These are phyloP conservation scores for Zingel zingel DNA, from an alignment of 2,113 vertebrate species.

Conservation along the genomic window DNA sequence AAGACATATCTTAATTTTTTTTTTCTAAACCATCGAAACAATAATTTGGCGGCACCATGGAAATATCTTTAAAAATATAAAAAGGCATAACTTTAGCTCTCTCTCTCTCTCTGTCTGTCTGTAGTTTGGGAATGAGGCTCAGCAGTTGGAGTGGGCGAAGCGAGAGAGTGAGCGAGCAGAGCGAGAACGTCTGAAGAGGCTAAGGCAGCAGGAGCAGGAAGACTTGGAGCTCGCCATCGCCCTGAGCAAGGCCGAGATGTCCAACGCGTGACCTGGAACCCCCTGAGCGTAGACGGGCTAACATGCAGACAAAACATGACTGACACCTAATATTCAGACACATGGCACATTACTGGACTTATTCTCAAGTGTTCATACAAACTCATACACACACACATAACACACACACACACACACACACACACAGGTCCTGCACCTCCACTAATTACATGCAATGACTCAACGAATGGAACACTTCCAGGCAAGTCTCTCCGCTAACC, in stretches of 20 bases:
- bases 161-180: conserved; percentile 96
- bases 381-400: not conserved
- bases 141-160: conserved; percentile 99
- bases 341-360: conserved; percentile 35
- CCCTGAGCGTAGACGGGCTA: not conserved
- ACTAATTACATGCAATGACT: conserved; percentile 12
- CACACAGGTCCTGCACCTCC: conserved; percentile 10
- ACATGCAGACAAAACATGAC: conserved; percentile 25
- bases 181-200: conserved; percentile 92
- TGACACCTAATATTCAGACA: conserved; percentile 41
- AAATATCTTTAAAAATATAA: too few relatives aligned
- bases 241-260: conserved; percentile 99
- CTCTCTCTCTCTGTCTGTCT: not conserved
- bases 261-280: conserved; percentile 85
- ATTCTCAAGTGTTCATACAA: conserved; percentile 7
- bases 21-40: too few relatives aligned
- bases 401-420: conserved; percentile 16
- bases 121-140: conserved; percentile 97
- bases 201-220: conserved; percentile 96
- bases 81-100: not conserved
- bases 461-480: not conserved
- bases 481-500: not conserved
- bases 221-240: conserved; percentile 98
- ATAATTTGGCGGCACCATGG: too few relatives aligned
- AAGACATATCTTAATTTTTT: too few relatives aligned